Evolutionary conservation across 2,888 invertebrate genomes (phyloP), one percentile per base, ranked within the genome.

Genomic region (Drosophila nr. perissopoda): DNA sequence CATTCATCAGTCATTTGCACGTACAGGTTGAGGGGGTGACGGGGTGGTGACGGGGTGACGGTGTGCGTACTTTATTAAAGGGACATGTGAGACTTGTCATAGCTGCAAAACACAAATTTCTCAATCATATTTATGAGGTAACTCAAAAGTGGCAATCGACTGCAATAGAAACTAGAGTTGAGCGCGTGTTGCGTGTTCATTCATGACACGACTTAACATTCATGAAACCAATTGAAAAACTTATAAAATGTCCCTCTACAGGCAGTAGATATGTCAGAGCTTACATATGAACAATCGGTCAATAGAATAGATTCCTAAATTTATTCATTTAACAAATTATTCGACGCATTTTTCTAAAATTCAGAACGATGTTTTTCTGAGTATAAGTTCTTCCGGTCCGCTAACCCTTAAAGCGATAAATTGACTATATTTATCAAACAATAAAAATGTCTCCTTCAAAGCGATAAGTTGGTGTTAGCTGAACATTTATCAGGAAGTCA

Each of bases 51-150:
- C 31, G 13, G 2, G 16, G 34, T 6, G 18, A 56, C 0, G 25
- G 8, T 33, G 51, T 11, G 46, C 54, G 25, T 33, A 38, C n/a
- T 38, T 25, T 16, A 27, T 51, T 49, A 74, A 81, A 71, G 70
- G 82, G 69, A 69, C 62, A 79, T 33, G 48, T 49, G 48, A 52
- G 62, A 54, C 52, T 38, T 60, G 66, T 74, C 71, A 69, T 69
- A 74, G 68, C 79, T 60, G 54, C 59, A 77, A 70, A 82, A 70
- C 77, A 63, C 60, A 75, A 73, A 82, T 83, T 82, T 78, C 86
- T 74, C 89, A 86, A 85, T 88, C 81, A 81, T 73, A 78, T 86
- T 76, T 80, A 77, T 81, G 73, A 61, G 62, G 58, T 60, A 66
- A 18, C 27, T n/a, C 10, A 59, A 46, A 13, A 40, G 42, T 46